Evolutionary conservation across 2,797 vertebrate species (phyloP).

Genomic region (Pseudochromis fuscus): DNA sequence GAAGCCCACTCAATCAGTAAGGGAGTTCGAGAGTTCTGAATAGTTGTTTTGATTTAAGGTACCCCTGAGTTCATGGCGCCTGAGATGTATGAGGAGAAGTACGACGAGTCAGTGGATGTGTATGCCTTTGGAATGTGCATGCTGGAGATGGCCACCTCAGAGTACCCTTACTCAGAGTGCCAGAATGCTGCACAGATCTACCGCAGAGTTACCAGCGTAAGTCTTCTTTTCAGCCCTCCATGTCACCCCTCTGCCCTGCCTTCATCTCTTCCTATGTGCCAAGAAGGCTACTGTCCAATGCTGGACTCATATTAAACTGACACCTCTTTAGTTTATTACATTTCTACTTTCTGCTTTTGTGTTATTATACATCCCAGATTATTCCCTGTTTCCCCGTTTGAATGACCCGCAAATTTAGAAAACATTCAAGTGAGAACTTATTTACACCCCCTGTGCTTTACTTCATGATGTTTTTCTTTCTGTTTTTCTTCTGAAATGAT

Average conservation of each 20-base stretch:
- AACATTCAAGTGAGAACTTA: background rate
- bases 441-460: slow-evolving; percentile 9
- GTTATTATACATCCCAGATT: slow-evolving; percentile 12
- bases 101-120: slow-evolving; percentile 99
- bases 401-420: slow-evolving; percentile 12
- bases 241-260: slow-evolving; percentile 69
- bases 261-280: slow-evolving; percentile 68
- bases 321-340: slow-evolving; percentile 31
- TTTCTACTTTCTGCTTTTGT: slow-evolving; percentile 27
- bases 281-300: slow-evolving; percentile 69
- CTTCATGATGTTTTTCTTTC: slow-evolving; percentile 13
- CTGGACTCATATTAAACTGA: slow-evolving; percentile 53
- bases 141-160: slow-evolving; percentile 99
- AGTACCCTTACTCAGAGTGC: slow-evolving; percentile 99
- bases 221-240: slow-evolving; percentile 78
- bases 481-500: slow-evolving; percentile 10
- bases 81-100: slow-evolving; percentile 99
- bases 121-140: slow-evolving; percentile 99
- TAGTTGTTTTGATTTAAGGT: slow-evolving; percentile 99
- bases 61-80: slow-evolving; percentile 99
- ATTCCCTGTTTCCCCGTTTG: background rate
- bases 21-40: slow-evolving; percentile 94
- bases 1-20: slow-evolving; percentile 86
- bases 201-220: slow-evolving; percentile 99
- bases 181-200: slow-evolving; percentile 99